Evolutionary conservation across 2,888 invertebrate genomes (phyloP), one percentile per base, ranked within the genome.

Genomic region (Ochropleura leucogaster): DNA sequence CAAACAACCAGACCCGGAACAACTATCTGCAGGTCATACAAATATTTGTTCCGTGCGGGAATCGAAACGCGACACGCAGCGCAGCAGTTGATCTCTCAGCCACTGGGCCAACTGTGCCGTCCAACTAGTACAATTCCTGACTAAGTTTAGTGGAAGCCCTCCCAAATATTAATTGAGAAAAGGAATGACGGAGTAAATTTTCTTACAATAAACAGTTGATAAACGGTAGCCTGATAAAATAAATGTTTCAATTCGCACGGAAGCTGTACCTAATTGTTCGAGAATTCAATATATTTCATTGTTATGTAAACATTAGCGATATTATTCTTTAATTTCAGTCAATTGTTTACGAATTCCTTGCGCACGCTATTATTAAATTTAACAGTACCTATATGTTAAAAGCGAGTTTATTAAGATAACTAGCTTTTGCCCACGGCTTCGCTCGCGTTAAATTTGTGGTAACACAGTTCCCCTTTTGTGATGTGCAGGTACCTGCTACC

Each of bases 251-350:
- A 60, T 46, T 66, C 16, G n/a, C 40, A 59, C 51, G 47, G 68
- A 51, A 51, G 42, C 70, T 70, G 64, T 59, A 30, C 30, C 30
- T 30, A 69, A 67, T 70, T 64, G 51, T n/a, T 42, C 30, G 40
- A 74, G 72, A 59, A 75, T 77, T 74, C 71, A 14, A 77, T 65
- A 70, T 72, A 30, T 74, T 64, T 74, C 67, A 9, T 1, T 85
- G 78, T 86, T 85, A 85, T 85, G 83, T 70, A 81, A 86, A 87
- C 74, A 74, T 63, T 8, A 55, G 20, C 81, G 81, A 87, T 79
- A 83, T 65, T 66, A 62, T 78, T 55, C 51, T 79, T 75, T 62
- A 63, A 76, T 65, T 68, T 70, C 66, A 44, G 44, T 7, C 53
- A 74, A 74, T 49, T 87, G 87, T 87, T 87, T 65, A 74, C 20